Base-by-base conservation (phyloP, 2,888 invertebrate species). In the Imbricaverruca yamaguchii region DNA sequence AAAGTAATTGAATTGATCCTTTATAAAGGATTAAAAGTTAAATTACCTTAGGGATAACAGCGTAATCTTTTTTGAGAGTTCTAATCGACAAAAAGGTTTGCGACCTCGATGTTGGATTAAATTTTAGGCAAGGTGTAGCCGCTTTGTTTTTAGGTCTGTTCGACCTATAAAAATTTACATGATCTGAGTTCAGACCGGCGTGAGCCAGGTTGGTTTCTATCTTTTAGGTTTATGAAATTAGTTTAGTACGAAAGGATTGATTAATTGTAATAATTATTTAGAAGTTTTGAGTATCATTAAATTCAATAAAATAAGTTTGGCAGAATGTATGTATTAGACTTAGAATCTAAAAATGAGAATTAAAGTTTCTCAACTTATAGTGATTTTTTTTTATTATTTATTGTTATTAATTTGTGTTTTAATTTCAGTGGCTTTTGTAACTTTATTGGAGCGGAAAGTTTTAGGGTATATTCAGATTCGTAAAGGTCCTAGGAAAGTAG, bases 21-120 rank as follows among this genome's bases (percentile, higher is more conserved):
- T 85, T 88, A 86, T 85, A 90, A 88, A 86, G 88, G 90, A 91
- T 90, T 90, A 90, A 84, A 90, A 91, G 90, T 90, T 88, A 91
- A 93, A 91, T 92, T 92, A 92, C 92, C 91, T 91, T 91, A 92
- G 92, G 92, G 92, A 92, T 93, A 93, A 93, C 92, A 93, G 92
- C 91, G 91, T 92, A 90, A 92, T 93, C 90, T 91, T 90, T 90
- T 91, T 91, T 88, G 88, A 91, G 90, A 93, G 92, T 89, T 90
- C 92, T 87, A 88, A 93, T 93, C 90, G 89, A 89, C 90, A 91
- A 90, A 89, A 90, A 87, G 90, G 92, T 89, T 93, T 93, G 91
- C 91, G 92, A 93, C 93, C 93, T 93, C 93, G 93, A 93, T 93
- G 93, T 93, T 93, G 93, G 92, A 93, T 93, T 93, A 93, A 91